These are phyloP conservation scores for Pteruthius melanotis DNA, from an alignment of 2,113 vertebrate species.

Conservation along the genomic window DNA sequence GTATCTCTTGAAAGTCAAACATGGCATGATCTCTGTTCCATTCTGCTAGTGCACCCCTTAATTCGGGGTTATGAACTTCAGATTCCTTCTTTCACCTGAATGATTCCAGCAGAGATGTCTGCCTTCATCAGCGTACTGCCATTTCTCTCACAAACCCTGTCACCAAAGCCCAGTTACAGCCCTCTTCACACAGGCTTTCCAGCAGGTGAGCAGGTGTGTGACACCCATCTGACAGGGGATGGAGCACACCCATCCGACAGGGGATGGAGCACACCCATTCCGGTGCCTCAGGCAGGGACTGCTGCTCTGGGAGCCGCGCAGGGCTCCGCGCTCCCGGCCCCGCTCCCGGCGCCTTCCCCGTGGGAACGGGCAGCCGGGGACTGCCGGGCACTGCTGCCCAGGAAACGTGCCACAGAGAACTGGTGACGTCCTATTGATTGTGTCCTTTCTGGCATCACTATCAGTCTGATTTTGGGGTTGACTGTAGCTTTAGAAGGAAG, in stretches of 20 bases:
- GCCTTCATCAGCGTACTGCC: neutral
- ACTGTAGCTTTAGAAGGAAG: neutral
- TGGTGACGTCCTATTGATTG: too few species aligned
- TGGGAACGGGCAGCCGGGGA: neutral
- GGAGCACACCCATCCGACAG: neutral
- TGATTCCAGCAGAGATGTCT: neutral
- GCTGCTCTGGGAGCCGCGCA: neutral
- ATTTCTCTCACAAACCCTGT: neutral
- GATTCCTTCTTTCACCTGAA: neutral
- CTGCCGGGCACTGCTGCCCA: neutral
- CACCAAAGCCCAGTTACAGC: neutral
- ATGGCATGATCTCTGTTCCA: neutral
- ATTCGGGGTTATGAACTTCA: neutral
- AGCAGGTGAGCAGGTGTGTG: neutral
- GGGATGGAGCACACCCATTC: neutral
- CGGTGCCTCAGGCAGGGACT: neutral
- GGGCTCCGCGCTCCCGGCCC: neutral
- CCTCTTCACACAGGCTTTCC: neutral
- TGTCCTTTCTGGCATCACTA: neutral
- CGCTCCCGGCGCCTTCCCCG: neutral
- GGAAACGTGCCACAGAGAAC: neutral
- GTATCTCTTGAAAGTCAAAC: neutral
- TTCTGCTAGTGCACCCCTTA: neutral
- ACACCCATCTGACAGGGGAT: neutral
- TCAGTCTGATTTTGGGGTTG: neutral